phyloP scores from a whole-genome alignment of 2,113 vertebrate species.

The Brachypteracias leptosomus region DNA sequence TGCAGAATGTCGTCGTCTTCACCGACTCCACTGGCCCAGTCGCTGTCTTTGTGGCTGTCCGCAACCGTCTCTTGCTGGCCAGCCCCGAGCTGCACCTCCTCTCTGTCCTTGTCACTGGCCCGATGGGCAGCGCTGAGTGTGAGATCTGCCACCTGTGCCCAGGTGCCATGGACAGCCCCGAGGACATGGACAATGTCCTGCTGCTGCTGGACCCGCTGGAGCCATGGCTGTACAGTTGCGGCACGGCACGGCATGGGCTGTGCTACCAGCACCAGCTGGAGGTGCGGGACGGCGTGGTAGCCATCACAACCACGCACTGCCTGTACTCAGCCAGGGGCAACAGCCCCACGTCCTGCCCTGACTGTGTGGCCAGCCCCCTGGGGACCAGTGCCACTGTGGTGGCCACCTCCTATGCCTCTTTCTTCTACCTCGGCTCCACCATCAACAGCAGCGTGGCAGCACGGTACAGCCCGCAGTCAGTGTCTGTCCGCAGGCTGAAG shows the following conservation, averaged over 20 bases:
- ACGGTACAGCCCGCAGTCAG: slow-evolving; percentile 82
- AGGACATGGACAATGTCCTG: slow-evolving; percentile 83
- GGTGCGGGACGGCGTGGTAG: fast-evolving
- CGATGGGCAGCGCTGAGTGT: slow-evolving; percentile 80
- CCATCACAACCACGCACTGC: slow-evolving; percentile 58
- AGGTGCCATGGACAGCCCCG: background rate
- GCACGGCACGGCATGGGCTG: slow-evolving; percentile 82
- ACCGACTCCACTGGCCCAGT: fast-evolving
- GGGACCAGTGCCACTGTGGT: slow-evolving; percentile 87
- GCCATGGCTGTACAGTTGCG: slow-evolving; percentile 86
- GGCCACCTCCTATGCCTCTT: slow-evolving; percentile 76
- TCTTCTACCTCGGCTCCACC: slow-evolving; percentile 88
- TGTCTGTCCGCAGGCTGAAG: slow-evolving; percentile 86
- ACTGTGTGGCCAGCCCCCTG: slow-evolving; percentile 89
- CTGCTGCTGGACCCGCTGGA: slow-evolving; percentile 83
- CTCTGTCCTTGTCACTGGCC: slow-evolving; percentile 82
- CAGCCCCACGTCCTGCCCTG: slow-evolving; percentile 77
- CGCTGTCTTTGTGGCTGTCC: slow-evolving; percentile 79
- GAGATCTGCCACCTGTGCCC: slow-evolving; percentile 70
- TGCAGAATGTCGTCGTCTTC: slow-evolving; percentile 82
- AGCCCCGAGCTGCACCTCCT: slow-evolving; percentile 48
- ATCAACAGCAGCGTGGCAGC: slow-evolving; percentile 79
- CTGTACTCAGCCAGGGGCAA: slow-evolving; percentile 80
- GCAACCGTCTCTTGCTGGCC: slow-evolving; percentile 85
- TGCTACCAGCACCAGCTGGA: slow-evolving; percentile 86